phyloP scores from a whole-genome alignment of 1,140 invertebrate genomes.

The Drosophila guanche region DNA sequence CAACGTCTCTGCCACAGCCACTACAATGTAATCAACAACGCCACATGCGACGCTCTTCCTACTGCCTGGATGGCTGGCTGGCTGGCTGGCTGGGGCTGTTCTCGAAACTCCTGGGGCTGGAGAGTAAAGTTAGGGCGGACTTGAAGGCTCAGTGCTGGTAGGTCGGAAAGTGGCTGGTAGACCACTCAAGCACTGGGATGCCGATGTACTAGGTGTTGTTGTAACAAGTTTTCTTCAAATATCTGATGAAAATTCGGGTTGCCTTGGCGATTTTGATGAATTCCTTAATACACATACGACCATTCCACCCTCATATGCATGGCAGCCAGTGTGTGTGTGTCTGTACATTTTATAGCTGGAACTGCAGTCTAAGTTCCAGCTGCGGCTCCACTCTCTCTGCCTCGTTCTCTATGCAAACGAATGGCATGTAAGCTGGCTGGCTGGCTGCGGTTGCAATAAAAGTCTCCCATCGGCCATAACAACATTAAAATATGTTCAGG shows the following conservation, averaged over 20 bases:
- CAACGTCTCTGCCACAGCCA: constrained; percentile 20
- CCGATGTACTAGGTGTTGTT: constrained; percentile 13
- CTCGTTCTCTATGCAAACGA: constrained; percentile 25
- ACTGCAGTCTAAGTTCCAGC: constrained; percentile 48
- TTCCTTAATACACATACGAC: constrained; percentile 57
- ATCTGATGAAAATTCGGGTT: constrained; percentile 71
- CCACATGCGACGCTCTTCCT: constrained; percentile 64
- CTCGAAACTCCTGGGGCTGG: neutral
- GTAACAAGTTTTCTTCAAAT: constrained; percentile 58
- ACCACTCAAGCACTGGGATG: constrained; percentile 55
- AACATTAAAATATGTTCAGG: constrained; percentile 32
- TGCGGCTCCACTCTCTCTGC: constrained; percentile 19
- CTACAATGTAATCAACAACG: constrained; percentile 75
- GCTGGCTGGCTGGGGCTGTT: too few species aligned
- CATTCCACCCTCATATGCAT: constrained; percentile 12
- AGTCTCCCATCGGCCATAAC: constrained; percentile 35
- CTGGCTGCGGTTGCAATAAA: constrained; percentile 64
- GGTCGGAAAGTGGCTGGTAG: constrained; percentile 50
- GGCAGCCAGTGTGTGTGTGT: constrained; percentile 3
- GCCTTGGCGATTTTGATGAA: constrained; percentile 77
- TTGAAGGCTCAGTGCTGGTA: too few species aligned
- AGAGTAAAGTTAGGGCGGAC: neutral
- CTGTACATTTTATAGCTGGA: constrained; percentile 40
- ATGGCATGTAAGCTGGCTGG: constrained; percentile 66
- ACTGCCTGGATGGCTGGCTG: neutral